Base-by-base conservation (phyloP, 2,888 invertebrate species). In the Brachycybe producta region DNA sequence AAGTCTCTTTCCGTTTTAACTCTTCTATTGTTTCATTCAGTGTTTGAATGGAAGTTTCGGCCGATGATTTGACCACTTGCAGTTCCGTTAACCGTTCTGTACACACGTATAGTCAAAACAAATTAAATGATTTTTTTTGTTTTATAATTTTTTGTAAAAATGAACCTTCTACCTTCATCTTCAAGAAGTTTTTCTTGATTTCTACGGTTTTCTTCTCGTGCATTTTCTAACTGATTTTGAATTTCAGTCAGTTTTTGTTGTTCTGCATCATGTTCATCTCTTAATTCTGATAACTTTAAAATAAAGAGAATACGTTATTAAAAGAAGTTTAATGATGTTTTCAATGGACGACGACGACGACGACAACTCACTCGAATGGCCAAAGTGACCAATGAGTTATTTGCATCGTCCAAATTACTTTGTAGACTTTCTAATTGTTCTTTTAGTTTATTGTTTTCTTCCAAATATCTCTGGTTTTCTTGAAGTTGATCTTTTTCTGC, bases 351-450 rank as follows among this genome's bases (percentile, higher is more conserved):
- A 30, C 8, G 13, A 11, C 30, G 8, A 30, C n/a, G 2, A 19
- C 23, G 4, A 2, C 21, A n/a, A 43, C 46, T 46, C 19, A 30
- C 46, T 36, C 36, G 46, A 7, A 46, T 23, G 2, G 46, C 34
- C 21, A 46, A 26, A 11, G 46, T 35, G 8, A 46, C 46, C n/a
- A 46, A 35, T 19, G 46, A 34, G 24, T 21, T 21, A 26, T 36
- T 46, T 35, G 34, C 36, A 35, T 46, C 46, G 36, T 46, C 46
- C 2, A 46, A 35, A 23, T 35, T 30, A n/a, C 34, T 26, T 11
- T 46, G 46, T 35, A 46, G 36, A 35, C 35, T 35, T 21, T 19
- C 26, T 5, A 21, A n/a, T 46, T 46, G 34, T 26, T 46, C 46
- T 19, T 46, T 26, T 17, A 46, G 26, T 15, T 35, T 23, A 15